Conservation (phyloP, 2,113 vertebrate species). For the Pipa parva region DNA sequence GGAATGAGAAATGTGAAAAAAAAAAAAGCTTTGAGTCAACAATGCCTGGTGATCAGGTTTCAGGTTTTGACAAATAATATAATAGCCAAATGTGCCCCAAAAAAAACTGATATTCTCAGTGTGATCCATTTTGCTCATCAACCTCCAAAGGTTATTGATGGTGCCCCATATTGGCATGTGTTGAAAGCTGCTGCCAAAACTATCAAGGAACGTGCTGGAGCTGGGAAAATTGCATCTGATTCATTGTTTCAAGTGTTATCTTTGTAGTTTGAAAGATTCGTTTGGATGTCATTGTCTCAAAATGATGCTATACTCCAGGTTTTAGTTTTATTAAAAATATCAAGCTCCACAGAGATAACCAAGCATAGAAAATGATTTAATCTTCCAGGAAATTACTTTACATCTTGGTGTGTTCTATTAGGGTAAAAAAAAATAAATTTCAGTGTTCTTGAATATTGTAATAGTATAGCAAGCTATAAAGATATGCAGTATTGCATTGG, state of each 20-base stretch:
- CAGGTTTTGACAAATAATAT: constrained; percentile 40
- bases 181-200: constrained; percentile 40
- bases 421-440: background rate
- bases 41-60: constrained; percentile 23
- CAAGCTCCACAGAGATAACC: constrained; percentile 16
- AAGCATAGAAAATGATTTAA: constrained; percentile 18
- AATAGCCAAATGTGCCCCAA: constrained; percentile 39
- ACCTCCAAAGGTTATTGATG: constrained; percentile 27
- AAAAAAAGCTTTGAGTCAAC: constrained; percentile 33
- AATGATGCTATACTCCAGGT: constrained; percentile 3
- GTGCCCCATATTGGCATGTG: constrained; percentile 35
- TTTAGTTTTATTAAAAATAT: constrained; percentile 31
- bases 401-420: background rate
- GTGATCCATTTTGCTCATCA: constrained; percentile 36
- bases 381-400: constrained; percentile 22
- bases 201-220: constrained; percentile 16
- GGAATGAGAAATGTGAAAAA: constrained; percentile 31
- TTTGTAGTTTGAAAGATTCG: constrained; percentile 29
- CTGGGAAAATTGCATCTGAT: constrained; percentile 9
- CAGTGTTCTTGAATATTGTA: background rate
- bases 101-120: constrained; percentile 30
- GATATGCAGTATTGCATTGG: too few relatives aligned
- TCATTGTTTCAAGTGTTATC: constrained; percentile 29
- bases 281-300: constrained; percentile 1
- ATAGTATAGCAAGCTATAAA: background rate